Evolutionary conservation across 2,797 vertebrate species (phyloP).

Genomic region (Eupleurogrammus muticus): DNA sequence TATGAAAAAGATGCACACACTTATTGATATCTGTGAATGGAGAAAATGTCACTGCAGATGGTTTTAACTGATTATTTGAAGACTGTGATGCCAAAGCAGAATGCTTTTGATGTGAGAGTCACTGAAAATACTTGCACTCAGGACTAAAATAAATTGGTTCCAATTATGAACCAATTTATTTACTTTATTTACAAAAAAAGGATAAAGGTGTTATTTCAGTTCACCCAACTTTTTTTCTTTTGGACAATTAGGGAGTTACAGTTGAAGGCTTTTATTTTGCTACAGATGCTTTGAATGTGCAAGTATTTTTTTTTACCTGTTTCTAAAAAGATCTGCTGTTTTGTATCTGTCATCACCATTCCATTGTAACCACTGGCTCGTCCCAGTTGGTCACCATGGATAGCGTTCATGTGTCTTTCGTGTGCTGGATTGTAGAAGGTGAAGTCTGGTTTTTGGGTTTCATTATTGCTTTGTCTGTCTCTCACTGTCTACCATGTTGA

Average conservation of each 20-base stretch:
- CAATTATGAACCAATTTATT: slow-evolving; percentile 28
- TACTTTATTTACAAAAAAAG: neutral
- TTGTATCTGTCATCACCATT: slow-evolving; percentile 64
- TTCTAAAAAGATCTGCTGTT: slow-evolving; percentile 77
- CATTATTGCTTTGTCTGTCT: slow-evolving; percentile 47
- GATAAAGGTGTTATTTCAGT: slow-evolving; percentile 15
- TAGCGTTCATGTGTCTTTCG: slow-evolving; percentile 48
- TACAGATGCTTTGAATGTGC: slow-evolving; percentile 37
- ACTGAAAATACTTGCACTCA: slow-evolving; percentile 62
- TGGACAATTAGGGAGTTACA: neutral
- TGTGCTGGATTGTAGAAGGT: slow-evolving; percentile 51
- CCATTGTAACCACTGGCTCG: slow-evolving; percentile 68
- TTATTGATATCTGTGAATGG: slow-evolving; percentile 45
- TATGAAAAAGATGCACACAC: slow-evolving; percentile 55
- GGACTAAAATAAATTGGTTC: slow-evolving; percentile 44
- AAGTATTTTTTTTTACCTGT: slow-evolving; percentile 55
- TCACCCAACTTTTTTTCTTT: neutral
- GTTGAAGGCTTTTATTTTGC: slow-evolving; percentile 27
- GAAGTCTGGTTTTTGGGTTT: slow-evolving; percentile 49
- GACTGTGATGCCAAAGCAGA: slow-evolving; percentile 53
- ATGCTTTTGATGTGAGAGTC: slow-evolving; percentile 48
- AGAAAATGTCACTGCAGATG: slow-evolving; percentile 39
- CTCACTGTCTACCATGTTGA: slow-evolving; percentile 49
- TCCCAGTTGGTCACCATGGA: slow-evolving; percentile 69
- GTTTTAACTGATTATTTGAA: slow-evolving; percentile 41